These are phyloP conservation scores for Chaenodraco wilsoni DNA, from an alignment of 2,797 vertebrate species.

Conservation along the genomic window DNA sequence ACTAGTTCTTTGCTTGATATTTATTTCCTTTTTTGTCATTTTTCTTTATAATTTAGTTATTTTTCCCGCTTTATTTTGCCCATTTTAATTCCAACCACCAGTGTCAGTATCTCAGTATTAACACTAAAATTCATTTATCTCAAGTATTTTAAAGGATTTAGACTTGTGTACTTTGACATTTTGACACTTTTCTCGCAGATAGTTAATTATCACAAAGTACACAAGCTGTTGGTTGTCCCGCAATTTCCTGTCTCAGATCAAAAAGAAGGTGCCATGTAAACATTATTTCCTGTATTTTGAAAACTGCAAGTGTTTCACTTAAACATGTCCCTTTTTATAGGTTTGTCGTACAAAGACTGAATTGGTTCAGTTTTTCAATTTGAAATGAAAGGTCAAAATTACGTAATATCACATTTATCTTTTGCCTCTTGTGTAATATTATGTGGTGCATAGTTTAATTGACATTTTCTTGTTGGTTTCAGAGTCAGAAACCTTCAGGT, in stretches of 20 bases:
- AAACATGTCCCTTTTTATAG: background rate
- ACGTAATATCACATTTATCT: slow-evolving; percentile 4
- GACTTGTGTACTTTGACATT: slow-evolving; percentile 12
- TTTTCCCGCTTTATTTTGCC: slow-evolving; percentile 9
- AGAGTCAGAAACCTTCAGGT: slow-evolving; percentile 53
- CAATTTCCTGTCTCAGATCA: slow-evolving; percentile 1
- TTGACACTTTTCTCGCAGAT: background rate
- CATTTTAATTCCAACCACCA: slow-evolving; percentile 59
- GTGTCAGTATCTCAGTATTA: slow-evolving; percentile 67
- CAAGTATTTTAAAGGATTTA: slow-evolving; percentile 40
- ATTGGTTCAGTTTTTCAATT: slow-evolving; percentile 10
- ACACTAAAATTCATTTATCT: slow-evolving; percentile 22
- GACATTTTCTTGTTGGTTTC: slow-evolving; percentile 45
- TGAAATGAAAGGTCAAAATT: slow-evolving; percentile 13
- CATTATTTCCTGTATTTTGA: slow-evolving; percentile 15
- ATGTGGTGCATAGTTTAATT: slow-evolving; percentile 29
- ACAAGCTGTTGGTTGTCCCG: slow-evolving; percentile 36
- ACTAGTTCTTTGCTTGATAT: slow-evolving; percentile 79
- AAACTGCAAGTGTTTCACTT: slow-evolving; percentile 20
- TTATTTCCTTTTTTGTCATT: slow-evolving; percentile 66
- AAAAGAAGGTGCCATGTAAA: slow-evolving; percentile 2
- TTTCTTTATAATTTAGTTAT: slow-evolving; percentile 1
- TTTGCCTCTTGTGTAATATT: slow-evolving; percentile 7
- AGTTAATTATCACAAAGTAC: slow-evolving; percentile 37
- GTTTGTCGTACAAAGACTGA: background rate